Conservation (phyloP, 2,113 vertebrate genomes). For the Paedocypris sp. region DNA sequence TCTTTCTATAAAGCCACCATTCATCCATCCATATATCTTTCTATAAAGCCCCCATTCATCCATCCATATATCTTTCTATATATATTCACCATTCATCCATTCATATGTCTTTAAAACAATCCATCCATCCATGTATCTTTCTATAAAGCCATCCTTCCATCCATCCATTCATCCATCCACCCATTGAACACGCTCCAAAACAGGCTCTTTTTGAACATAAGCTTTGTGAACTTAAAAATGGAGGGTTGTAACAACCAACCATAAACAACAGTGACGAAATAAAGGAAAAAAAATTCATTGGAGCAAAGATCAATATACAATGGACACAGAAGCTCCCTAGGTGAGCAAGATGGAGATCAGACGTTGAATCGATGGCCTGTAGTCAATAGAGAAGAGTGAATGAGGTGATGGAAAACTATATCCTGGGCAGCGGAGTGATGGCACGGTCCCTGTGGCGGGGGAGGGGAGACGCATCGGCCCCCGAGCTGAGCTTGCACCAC, state of each 20-base stretch:
- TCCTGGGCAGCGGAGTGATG: slow-evolving; percentile 9
- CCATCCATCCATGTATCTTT: too few relatives aligned
- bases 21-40: too few relatives aligned
- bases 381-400: slow-evolving; percentile 23
- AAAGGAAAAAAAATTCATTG: slow-evolving; percentile 26
- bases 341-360: slow-evolving; percentile 46
- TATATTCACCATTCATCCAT: too few relatives aligned
- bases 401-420: slow-evolving; percentile 28
- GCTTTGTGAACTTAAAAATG: neutral
- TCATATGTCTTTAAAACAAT: too few relatives aligned
- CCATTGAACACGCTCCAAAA: too few relatives aligned
- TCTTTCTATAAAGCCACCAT: too few relatives aligned
- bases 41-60: too few relatives aligned
- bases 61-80: too few relatives aligned
- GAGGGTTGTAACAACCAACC: neutral
- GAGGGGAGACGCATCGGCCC: neutral
- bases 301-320: slow-evolving; percentile 20
- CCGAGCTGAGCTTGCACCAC: slow-evolving; percentile 21
- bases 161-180: too few relatives aligned
- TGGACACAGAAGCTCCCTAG: slow-evolving; percentile 22
- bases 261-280: slow-evolving; percentile 37
- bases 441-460: slow-evolving; percentile 3
- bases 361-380: slow-evolving; percentile 13
- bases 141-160: too few relatives aligned
- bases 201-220: too few relatives aligned